Conservation (phyloP, 2,888 invertebrate species). For the Philaethria dido region DNA sequence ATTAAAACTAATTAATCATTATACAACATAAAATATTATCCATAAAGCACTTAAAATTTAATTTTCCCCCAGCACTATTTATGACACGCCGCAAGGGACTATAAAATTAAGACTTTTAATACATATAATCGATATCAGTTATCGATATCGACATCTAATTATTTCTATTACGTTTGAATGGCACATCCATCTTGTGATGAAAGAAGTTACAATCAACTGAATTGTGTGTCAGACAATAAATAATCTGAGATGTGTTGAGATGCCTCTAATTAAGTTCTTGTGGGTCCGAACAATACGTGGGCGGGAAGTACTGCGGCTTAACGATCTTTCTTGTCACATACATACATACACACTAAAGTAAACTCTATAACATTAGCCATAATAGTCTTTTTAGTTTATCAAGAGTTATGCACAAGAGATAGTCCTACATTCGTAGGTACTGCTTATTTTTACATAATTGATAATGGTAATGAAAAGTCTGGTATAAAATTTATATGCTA, state of each 20-base stretch:
- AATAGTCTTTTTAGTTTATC: constrained; percentile 44
- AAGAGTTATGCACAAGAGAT: constrained; percentile 48
- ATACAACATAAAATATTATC: constrained; percentile 3
- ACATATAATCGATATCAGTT: constrained; percentile 17
- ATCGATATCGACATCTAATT: constrained; percentile 32
- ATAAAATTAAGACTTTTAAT: constrained; percentile 27
- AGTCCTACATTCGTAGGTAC: constrained; percentile 55
- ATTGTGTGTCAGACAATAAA: constrained; percentile 73
- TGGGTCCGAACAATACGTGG: constrained; percentile 67
- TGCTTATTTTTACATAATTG: constrained; percentile 64
- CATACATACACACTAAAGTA: constrained; percentile 45
- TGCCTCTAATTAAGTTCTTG: constrained; percentile 80
- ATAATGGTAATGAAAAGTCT: constrained; percentile 68
- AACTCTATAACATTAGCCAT: constrained; percentile 47
- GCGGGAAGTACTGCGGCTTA: constrained; percentile 52
- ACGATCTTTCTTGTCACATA: constrained; percentile 53
- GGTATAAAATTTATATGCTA: constrained; percentile 53
- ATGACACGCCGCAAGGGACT: constrained; percentile 21
- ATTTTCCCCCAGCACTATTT: constrained; percentile 13
- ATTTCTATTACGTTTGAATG: constrained; percentile 43
- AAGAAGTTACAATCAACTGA: constrained; percentile 66
- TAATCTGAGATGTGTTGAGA: constrained; percentile 70
- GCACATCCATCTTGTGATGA: constrained; percentile 60
- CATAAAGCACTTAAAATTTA: constrained; percentile 12
- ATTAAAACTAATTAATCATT: not conserved